A percentile compares a stretch with the other conserved stretches of the same genome.
These are phyloP conservation scores for Xylota sylvarum DNA, from an alignment of 2,888 invertebrate species.

Conservation along the genomic window DNA sequence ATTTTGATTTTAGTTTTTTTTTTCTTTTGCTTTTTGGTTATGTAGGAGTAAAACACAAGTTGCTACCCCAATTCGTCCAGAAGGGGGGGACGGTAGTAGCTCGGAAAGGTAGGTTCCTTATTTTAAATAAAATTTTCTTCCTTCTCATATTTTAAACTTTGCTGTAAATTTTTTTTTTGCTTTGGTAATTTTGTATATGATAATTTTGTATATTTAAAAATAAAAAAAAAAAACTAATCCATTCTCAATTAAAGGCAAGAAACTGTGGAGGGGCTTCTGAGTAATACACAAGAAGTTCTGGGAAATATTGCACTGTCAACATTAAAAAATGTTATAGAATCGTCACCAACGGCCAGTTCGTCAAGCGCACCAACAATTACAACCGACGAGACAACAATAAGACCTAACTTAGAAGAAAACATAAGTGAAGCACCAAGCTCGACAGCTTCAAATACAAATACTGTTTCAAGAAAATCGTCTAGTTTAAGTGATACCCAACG, in stretches of 20 bases:
- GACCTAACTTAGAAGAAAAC: constrained; percentile 9
- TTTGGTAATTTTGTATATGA: background rate
- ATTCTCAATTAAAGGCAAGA: constrained; percentile 86
- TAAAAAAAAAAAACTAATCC: background rate
- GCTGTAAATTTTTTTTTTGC: constrained; percentile 6
- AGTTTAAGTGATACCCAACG: constrained; percentile 83
- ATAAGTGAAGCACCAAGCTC: constrained; percentile 13
- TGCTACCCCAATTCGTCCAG: constrained; percentile 77
- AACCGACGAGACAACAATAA: constrained; percentile 15
- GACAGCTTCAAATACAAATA: constrained; percentile 19
- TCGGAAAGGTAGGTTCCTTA: constrained; percentile 61
- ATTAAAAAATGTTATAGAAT: constrained; percentile 86
- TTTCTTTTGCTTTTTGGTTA: constrained; percentile 66
- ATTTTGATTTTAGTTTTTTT: constrained; percentile 50
- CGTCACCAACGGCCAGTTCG: constrained; percentile 66
- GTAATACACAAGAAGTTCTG: constrained; percentile 89
- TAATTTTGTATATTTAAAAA: constrained; percentile 12
- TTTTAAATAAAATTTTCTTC: background rate
- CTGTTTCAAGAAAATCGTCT: constrained; percentile 81
- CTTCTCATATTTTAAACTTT: background rate
- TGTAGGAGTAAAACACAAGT: constrained; percentile 77
- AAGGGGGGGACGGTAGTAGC: constrained; percentile 68
- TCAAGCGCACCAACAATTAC: constrained; percentile 43
- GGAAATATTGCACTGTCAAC: constrained; percentile 87
- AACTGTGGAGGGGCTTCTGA: constrained; percentile 88